A percentile compares a stretch with the other conserved stretches of the same genome.
Evolutionary conservation across 2,113 vertebrate genomes (phyloP).

Genomic region (Sorex fumeus): DNA sequence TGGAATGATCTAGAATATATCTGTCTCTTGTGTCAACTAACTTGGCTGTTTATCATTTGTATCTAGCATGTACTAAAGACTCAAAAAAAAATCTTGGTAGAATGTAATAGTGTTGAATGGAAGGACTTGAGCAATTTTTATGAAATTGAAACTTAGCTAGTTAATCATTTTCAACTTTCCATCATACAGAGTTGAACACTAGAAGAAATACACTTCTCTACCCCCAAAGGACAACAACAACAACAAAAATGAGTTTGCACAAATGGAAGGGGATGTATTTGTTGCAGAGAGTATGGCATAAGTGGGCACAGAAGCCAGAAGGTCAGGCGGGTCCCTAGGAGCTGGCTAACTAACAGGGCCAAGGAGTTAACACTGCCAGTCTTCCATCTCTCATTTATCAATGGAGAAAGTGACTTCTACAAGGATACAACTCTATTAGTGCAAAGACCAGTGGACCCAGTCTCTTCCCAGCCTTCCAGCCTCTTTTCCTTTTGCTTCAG

Average conservation of each 20-base stretch:
- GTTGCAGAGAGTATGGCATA: not conserved
- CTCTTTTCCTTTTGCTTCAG: not conserved
- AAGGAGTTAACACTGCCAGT: not conserved
- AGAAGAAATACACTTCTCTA: not conserved
- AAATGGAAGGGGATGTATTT: not conserved
- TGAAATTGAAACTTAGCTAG: not conserved
- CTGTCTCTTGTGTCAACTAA: not conserved
- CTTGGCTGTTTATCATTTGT: not conserved
- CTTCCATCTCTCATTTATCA: not conserved
- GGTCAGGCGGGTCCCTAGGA: not conserved
- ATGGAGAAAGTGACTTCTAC: slow-evolving; percentile 3
- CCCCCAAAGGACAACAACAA: no score
- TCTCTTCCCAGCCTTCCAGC: not conserved
- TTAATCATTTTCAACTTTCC: not conserved
- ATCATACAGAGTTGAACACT: not conserved
- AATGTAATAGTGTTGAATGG: not conserved
- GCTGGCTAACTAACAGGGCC: not conserved
- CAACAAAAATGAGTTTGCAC: not conserved
- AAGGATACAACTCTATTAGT: not conserved
- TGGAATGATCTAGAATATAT: not conserved
- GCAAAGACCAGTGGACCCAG: not conserved
- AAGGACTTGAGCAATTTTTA: not conserved
- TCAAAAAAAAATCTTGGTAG: not conserved
- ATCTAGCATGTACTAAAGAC: not conserved
- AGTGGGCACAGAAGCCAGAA: not conserved